Conservation (phyloP, 2,113 vertebrate genomes). For the Holacanthus passer region DNA sequence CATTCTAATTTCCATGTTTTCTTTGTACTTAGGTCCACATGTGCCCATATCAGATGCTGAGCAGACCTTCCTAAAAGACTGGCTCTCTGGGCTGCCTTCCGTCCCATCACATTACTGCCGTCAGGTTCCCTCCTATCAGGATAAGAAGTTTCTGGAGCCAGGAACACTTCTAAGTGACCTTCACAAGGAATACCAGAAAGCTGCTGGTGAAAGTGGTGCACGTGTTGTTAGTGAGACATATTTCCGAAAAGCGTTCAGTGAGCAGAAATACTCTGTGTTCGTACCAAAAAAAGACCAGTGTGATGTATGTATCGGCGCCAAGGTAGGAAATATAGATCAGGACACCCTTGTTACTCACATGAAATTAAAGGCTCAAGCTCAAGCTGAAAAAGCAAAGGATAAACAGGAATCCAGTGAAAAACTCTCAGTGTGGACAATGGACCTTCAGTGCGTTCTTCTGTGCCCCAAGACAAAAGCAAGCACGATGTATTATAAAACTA, state of each 20-base stretch:
- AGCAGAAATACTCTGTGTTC: not conserved
- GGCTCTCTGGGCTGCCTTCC: conserved; percentile 15
- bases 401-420: too few species aligned
- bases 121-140: conserved; percentile 19
- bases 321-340: too few species aligned
- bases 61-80: conserved; percentile 14
- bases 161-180: conserved; percentile 5
- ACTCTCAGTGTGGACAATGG: too few species aligned
- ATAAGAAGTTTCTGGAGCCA: conserved; percentile 8
- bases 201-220: conserved; percentile 11
- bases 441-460: too few species aligned
- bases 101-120: conserved; percentile 11
- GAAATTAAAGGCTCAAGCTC: too few species aligned
- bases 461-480: too few species aligned
- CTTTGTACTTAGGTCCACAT: too few species aligned
- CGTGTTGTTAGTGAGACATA: conserved; percentile 5
- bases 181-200: not conserved
- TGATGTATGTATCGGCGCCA: too few species aligned
- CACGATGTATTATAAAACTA: too few species aligned
- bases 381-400: too few species aligned
- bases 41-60: not conserved
- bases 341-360: too few species aligned
- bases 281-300: too few species aligned
- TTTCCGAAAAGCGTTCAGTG: conserved; percentile 3
- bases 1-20: not conserved